Conservation (phyloP, 1,140 invertebrate species). For the Leptopilina boulardi region DNA sequence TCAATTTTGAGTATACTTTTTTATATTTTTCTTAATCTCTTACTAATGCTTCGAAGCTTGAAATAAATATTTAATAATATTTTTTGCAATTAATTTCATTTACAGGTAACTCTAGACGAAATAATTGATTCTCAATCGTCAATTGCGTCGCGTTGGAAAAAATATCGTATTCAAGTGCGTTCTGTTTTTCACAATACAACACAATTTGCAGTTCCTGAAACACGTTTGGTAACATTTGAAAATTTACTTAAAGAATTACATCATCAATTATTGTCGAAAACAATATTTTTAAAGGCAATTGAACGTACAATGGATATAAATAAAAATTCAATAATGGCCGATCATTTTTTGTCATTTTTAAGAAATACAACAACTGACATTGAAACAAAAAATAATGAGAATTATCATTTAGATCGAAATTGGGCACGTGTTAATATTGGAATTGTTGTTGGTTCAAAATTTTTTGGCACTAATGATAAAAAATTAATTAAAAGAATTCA, state of each 20-base stretch:
- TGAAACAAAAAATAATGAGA: conserved; percentile 79
- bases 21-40: no score
- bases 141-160: conserved; percentile 83
- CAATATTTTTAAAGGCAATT: conserved; percentile 74
- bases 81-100: not conserved
- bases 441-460: conserved; percentile 83
- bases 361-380: conserved; percentile 80
- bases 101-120: conserved; percentile 81
- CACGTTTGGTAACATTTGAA: conserved; percentile 81
- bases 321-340: conserved; percentile 81
- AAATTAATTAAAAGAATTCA: conserved; percentile 84
- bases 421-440: conserved; percentile 85
- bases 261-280: conserved; percentile 67
- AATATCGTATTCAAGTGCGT: conserved; percentile 83
- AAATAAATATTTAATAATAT: no score
- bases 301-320: conserved; percentile 82
- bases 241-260: conserved; percentile 82
- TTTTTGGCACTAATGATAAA: conserved; percentile 88
- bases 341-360: conserved; percentile 85
- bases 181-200: conserved; percentile 82
- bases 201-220: conserved; percentile 78
- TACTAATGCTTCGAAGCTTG: no score
- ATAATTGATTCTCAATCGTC: conserved; percentile 79
- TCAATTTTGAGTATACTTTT: no score
- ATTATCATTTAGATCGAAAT: conserved; percentile 77